Evolutionary conservation across 2,797 vertebrate genomes (phyloP), one percentile per base, ranked within the genome.

Genomic region (Cottoperca gobio): DNA sequence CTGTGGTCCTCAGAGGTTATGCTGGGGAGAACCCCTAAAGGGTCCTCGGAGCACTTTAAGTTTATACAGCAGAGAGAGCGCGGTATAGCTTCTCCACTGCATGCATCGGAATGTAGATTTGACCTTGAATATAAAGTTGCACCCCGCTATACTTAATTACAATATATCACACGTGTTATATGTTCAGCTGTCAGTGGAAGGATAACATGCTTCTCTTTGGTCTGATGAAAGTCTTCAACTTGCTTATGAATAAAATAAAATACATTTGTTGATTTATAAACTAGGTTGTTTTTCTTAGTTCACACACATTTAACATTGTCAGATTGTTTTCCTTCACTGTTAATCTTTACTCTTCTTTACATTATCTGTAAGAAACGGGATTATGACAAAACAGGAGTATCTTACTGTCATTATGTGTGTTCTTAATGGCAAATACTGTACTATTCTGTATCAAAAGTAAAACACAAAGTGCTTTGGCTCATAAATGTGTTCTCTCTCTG

Each of bases 21-120:
- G 24, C 43, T 64, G 39, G 3, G 37, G 48, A 85, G 61, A 83
- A 31, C 64, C 87, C 83, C 87, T 82, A 4, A 78, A 87, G 87
- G 82, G 81, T 61, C 66, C 86, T 83, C 24, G 0, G 4, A 84
- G 88, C 83, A 2, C 66, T 66, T 17, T 12, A 7, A 39, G 48
- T 60, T 57, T 4, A 19, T 45, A 54, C 46, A 40, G 43, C 5
- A 17, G 6, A 31, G 49, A 16, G 42, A 61, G 65, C 6, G 7
- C 14, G 8, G 13, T n/a, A 8, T 1, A 33, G 23, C 52, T 49
- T 67, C 60, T 61, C 33, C 2, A 10, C 48, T 9, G 52, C 14
- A 50, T 49, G 59, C 31, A 60, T 63, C n/a, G 6, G 54, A 28
- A 80, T 75, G 55, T 53, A 73, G 61, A 70, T 85, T 50, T 82